phyloP scores from a whole-genome alignment of 2,888 invertebrate species.

The Ellobium chinense region DNA sequence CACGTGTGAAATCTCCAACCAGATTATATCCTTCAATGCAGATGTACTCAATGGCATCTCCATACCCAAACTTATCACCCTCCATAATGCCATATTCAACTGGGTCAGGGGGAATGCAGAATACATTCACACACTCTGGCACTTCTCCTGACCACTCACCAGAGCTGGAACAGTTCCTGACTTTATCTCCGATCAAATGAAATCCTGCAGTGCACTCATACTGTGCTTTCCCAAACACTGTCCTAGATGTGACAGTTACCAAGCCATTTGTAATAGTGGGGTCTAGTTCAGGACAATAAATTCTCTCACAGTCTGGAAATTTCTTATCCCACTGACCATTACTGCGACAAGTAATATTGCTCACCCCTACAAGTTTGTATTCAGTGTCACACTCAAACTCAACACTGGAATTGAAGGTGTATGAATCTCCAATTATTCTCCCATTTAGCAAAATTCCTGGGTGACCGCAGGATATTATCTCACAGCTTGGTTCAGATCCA shows the following conservation, averaged over 20 bases:
- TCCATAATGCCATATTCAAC: slow-evolving; percentile 53
- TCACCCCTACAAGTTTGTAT: slow-evolving; percentile 57
- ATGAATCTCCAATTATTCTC: slow-evolving; percentile 31
- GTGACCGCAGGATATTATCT: slow-evolving; percentile 57
- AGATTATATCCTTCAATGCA: slow-evolving; percentile 84
- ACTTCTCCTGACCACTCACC: slow-evolving; percentile 71
- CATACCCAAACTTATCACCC: slow-evolving; percentile 41
- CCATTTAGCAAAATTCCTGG: slow-evolving; percentile 44
- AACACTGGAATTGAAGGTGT: slow-evolving; percentile 39
- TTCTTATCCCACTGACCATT: slow-evolving; percentile 70
- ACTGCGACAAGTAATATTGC: slow-evolving; percentile 62
- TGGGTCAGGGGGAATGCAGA: slow-evolving; percentile 59
- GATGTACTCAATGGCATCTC: slow-evolving; percentile 55
- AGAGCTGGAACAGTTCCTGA: slow-evolving; percentile 82
- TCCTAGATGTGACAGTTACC: slow-evolving; percentile 50
- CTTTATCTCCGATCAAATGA: slow-evolving; percentile 91
- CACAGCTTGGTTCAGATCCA: slow-evolving; percentile 67
- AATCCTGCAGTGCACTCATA: slow-evolving; percentile 94
- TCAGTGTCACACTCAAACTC: slow-evolving; percentile 47
- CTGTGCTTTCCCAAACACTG: slow-evolving; percentile 49
- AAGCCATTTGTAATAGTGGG: slow-evolving; percentile 55
- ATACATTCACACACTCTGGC: slow-evolving; percentile 63
- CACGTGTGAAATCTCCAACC: slow-evolving; percentile 90
- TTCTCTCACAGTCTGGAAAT: slow-evolving; percentile 67
- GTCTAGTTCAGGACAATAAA: slow-evolving; percentile 62